A percentile compares a stretch with the other conserved stretches of the same genome.
Conservation (phyloP, 2,113 vertebrate species). For the Nannospalax galili region DNA sequence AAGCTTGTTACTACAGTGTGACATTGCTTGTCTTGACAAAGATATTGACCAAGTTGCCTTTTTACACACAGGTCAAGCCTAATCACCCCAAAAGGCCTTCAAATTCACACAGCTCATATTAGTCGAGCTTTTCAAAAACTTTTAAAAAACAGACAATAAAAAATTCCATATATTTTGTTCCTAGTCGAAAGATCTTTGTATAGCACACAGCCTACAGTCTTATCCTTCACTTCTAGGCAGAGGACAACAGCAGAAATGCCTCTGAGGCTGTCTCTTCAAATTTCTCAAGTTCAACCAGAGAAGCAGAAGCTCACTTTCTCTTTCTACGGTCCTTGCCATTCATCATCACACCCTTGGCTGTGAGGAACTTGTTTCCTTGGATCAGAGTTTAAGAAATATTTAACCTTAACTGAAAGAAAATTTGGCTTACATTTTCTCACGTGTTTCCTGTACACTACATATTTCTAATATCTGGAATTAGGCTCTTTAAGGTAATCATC, state of each 20-base stretch:
- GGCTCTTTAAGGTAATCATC: not conserved
- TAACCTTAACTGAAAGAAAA: not conserved
- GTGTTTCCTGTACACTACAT: not conserved
- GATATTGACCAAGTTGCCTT: not conserved
- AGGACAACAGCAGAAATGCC: not conserved
- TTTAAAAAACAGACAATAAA: not conserved
- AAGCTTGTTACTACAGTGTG: not conserved
- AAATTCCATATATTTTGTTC: not conserved
- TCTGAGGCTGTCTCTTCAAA: not conserved
- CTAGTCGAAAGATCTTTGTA: not conserved
- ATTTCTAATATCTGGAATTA: not conserved
- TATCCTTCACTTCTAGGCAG: not conserved
- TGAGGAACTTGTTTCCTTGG: not conserved
- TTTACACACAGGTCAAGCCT: not conserved
- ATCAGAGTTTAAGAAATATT: not conserved
- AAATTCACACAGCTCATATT: not conserved
- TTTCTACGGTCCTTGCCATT: not conserved
- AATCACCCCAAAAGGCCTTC: not conserved
- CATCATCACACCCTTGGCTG: not conserved
- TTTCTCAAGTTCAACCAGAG: not conserved
- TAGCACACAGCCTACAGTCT: not conserved
- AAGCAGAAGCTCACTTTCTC: not conserved
- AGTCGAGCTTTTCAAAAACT: not conserved
- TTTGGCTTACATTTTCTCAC: not conserved
- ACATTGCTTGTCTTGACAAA: not conserved